A percentile compares a stretch with the other conserved stretches of the same genome.
phyloP scores from a whole-genome alignment of 2,797 vertebrate genomes.

The Moxostoma hubbsi region DNA sequence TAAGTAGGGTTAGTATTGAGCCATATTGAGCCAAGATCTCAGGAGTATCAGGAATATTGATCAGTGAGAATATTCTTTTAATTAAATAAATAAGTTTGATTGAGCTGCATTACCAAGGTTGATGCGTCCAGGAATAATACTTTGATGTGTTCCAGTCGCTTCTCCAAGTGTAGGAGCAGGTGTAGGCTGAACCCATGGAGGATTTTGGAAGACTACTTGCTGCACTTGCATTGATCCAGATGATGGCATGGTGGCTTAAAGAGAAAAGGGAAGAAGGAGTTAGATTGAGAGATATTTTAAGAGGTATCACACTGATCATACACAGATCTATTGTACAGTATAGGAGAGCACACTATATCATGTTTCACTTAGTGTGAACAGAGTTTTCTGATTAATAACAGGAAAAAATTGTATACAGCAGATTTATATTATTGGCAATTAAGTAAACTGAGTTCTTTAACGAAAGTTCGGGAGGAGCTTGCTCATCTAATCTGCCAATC shows the following conservation, averaged over 20 bases:
- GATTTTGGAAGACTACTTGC: slow-evolving; percentile 53
- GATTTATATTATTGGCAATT: too few species aligned
- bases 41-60: too few species aligned
- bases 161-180: background rate
- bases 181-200: slow-evolving; percentile 64
- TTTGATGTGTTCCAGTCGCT: background rate
- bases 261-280: background rate
- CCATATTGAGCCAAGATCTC: too few species aligned
- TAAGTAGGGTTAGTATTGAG: too few species aligned
- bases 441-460: too few species aligned
- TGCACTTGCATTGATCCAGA: background rate
- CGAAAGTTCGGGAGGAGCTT: too few species aligned
- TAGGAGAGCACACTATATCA: too few species aligned
- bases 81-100: background rate
- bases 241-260: background rate
- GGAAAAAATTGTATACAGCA: too few species aligned
- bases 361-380: too few species aligned
- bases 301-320: background rate
- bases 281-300: background rate
- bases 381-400: too few species aligned
- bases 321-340: background rate
- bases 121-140: slow-evolving; percentile 41
- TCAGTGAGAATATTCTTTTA: background rate
- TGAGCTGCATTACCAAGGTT: slow-evolving; percentile 24
- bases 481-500: too few species aligned